Evolutionary conservation across 2,797 vertebrate species (phyloP).

Genomic region (Erpetoichthys calabaricus): DNA sequence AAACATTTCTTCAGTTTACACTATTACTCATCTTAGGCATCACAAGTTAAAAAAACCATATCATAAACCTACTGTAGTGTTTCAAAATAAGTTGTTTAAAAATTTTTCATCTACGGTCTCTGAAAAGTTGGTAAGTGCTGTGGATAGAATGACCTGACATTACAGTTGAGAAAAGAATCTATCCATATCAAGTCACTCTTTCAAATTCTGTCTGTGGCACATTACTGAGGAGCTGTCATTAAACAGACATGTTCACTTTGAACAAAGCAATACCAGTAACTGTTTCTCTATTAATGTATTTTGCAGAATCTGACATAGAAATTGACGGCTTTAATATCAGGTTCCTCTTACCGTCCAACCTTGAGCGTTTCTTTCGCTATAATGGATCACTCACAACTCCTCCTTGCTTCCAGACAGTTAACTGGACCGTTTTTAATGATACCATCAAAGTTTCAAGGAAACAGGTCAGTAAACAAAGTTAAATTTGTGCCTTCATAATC

Average conservation of each 20-base stretch:
- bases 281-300: neutral
- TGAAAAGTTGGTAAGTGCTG: too few relatives aligned
- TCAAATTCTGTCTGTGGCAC: too few relatives aligned
- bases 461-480: constrained; percentile 24
- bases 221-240: neutral
- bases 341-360: constrained; percentile 27
- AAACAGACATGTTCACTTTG: neutral
- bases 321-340: constrained; percentile 34
- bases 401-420: constrained; percentile 35
- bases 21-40: too few relatives aligned
- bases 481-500: neutral
- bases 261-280: neutral
- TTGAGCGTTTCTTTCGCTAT: constrained; percentile 35
- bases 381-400: constrained; percentile 37
- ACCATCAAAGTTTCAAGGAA: constrained; percentile 30
- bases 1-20: too few relatives aligned
- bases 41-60: too few relatives aligned
- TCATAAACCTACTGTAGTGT: too few relatives aligned
- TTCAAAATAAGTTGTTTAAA: too few relatives aligned
- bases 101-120: too few relatives aligned
- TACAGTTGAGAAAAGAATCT: too few relatives aligned
- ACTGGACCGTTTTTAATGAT: constrained; percentile 38
- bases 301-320: constrained; percentile 25
- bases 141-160: too few relatives aligned
- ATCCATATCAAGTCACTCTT: too few relatives aligned